Conservation (phyloP, 2,113 vertebrate species). For the Cervus canadensis region DNA sequence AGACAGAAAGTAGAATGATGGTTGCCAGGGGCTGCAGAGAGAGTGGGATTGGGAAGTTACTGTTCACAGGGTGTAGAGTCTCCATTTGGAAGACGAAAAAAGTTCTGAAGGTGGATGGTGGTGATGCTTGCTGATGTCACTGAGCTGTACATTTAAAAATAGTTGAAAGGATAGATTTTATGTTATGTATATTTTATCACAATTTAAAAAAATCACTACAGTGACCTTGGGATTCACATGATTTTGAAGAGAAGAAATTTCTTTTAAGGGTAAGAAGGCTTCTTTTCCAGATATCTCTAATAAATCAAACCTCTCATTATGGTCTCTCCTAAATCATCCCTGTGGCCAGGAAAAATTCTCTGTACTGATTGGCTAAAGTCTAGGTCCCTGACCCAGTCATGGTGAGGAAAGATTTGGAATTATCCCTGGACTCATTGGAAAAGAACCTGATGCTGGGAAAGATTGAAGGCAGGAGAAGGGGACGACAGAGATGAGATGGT, state of each 20-base stretch:
- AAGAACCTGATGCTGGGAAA: no score
- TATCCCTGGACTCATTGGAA: not conserved
- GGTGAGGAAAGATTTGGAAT: not conserved
- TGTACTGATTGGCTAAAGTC: not conserved
- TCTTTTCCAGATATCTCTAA: not conserved
- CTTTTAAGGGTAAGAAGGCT: not conserved
- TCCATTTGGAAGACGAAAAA: not conserved
- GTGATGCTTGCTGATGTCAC: not conserved
- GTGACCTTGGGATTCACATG: not conserved
- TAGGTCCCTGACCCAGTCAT: not conserved
- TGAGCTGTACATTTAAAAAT: not conserved
- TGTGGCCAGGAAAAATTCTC: not conserved
- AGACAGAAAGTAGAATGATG: not conserved
- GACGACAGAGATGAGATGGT: no score
- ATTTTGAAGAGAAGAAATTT: not conserved
- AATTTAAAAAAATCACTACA: not conserved
- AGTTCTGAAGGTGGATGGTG: not conserved
- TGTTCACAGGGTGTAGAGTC: not conserved
- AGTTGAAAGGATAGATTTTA: not conserved
- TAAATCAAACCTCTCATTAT: not conserved
- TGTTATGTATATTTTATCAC: not conserved
- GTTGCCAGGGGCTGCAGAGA: not conserved
- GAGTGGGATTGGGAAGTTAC: accelerated
- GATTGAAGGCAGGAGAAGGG: no score
- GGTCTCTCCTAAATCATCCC: not conserved